phyloP scores from a whole-genome alignment of 2,113 vertebrate species.

The Megalops atlanticus region DNA sequence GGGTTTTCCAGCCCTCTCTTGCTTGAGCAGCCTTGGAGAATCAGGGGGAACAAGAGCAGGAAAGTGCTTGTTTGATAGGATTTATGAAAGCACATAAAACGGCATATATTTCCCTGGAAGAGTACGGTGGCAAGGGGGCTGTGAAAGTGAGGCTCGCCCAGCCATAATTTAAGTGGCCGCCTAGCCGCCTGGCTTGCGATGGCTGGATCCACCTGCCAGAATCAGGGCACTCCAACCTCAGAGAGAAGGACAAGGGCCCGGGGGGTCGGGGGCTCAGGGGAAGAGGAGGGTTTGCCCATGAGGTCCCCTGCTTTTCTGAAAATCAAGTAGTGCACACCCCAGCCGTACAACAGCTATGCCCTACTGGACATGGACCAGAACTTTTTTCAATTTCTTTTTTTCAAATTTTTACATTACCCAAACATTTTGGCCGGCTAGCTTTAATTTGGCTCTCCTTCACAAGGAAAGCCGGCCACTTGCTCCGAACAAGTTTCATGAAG shows the following conservation, averaged over 20 bases:
- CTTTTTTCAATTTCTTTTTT: neutral
- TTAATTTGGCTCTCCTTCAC: neutral
- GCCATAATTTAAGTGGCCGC: slow-evolving; percentile 49
- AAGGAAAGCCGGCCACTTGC: slow-evolving; percentile 7
- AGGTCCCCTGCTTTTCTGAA: slow-evolving; percentile 27
- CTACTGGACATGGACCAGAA: neutral
- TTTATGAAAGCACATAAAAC: slow-evolving; percentile 71
- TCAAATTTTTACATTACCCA: slow-evolving; percentile 1
- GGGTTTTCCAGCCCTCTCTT: slow-evolving; percentile 56
- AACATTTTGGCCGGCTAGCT: slow-evolving; percentile 6
- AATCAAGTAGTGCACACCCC: neutral
- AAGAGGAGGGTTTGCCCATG: slow-evolving; percentile 14
- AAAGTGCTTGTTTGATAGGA: slow-evolving; percentile 66
- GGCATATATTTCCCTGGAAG: slow-evolving; percentile 63
- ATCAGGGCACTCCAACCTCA: slow-evolving; percentile 32
- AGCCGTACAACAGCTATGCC: neutral
- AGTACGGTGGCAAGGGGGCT: slow-evolving; percentile 55
- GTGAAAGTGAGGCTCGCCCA: slow-evolving; percentile 47
- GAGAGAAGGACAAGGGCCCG: slow-evolving; percentile 6
- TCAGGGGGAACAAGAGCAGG: slow-evolving; percentile 57
- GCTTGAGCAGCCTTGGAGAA: slow-evolving; percentile 43
- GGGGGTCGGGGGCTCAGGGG: slow-evolving; percentile 16
- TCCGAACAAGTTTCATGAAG: slow-evolving; percentile 11
- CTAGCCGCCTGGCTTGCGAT: slow-evolving; percentile 42
- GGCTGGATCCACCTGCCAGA: slow-evolving; percentile 61